Conservation (phyloP, 2,113 vertebrate species). For the Elephas maximus region DNA sequence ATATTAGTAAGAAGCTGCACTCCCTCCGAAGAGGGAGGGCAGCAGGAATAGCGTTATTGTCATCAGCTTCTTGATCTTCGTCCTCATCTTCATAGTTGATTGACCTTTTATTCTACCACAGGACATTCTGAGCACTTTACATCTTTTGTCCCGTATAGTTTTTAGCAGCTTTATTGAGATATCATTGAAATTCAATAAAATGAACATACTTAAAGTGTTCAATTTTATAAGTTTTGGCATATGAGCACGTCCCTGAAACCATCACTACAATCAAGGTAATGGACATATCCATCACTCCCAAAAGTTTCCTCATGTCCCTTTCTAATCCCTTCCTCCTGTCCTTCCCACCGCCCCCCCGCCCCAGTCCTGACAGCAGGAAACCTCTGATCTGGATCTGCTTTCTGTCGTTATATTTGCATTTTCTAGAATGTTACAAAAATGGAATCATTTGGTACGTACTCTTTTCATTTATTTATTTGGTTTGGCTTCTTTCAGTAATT, state of each 20-base stretch:
- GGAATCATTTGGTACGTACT: not conserved
- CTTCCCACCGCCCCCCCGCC: not conserved
- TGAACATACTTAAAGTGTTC: not conserved
- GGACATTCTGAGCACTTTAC: not conserved
- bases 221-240: not conserved
- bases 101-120: not conserved
- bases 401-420: not conserved
- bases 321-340: not conserved
- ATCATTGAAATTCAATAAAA: not conserved
- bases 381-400: not conserved
- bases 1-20: not conserved
- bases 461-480: not conserved
- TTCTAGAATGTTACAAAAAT: not conserved
- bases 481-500: not conserved
- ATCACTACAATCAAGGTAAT: not conserved
- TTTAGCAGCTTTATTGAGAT: not conserved
- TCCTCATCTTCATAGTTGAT: not conserved
- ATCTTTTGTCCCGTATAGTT: not conserved
- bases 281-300: not conserved
- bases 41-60: no score
- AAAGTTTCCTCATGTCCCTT: not conserved
- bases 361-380: not conserved
- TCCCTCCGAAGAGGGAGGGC: no score
- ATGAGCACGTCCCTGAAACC: not conserved
- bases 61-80: not conserved